Percentiles rank a stretch among this genome's conserved stretches.
These are phyloP conservation scores for Salarias fasciatus DNA, from an alignment of 2,797 vertebrate genomes.

Conservation along the genomic window DNA sequence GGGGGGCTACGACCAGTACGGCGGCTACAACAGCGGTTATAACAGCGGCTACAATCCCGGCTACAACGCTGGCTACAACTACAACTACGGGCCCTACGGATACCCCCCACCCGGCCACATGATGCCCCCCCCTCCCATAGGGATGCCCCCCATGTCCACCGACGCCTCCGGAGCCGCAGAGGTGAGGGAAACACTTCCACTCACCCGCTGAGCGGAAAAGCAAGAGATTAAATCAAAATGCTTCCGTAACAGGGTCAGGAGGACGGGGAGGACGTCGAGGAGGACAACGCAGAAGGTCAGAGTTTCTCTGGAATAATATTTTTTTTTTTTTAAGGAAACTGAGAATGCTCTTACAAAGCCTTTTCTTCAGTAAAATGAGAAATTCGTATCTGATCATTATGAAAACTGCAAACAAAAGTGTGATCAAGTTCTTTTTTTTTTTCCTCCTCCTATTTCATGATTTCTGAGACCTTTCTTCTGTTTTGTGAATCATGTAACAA, in stretches of 20 bases:
- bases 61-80: constrained; percentile 80
- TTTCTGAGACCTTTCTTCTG: too few relatives aligned
- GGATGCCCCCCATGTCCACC: constrained; percentile 76
- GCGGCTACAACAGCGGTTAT: constrained; percentile 78
- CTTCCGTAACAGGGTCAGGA: constrained; percentile 76
- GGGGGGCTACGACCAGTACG: constrained; percentile 89
- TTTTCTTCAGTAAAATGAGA: too few relatives aligned
- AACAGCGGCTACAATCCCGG: constrained; percentile 62
- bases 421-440: too few relatives aligned
- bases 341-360: too few relatives aligned
- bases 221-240: neutral
- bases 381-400: too few relatives aligned
- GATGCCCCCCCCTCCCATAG: constrained; percentile 83
- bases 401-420: too few relatives aligned
- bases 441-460: neutral
- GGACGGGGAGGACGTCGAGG: constrained; percentile 80
- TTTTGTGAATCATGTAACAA: too few relatives aligned
- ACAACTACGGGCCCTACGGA: constrained; percentile 83
- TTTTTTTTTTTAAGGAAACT: too few relatives aligned
- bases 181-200: constrained; percentile 66
- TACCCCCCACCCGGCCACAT: constrained; percentile 85
- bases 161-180: constrained; percentile 82
- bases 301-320: neutral
- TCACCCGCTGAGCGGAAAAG: too few relatives aligned
- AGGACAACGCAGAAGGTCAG: constrained; percentile 86